Conservation (phyloP, 2,888 invertebrate genomes). For the Isotomurus palustris region DNA sequence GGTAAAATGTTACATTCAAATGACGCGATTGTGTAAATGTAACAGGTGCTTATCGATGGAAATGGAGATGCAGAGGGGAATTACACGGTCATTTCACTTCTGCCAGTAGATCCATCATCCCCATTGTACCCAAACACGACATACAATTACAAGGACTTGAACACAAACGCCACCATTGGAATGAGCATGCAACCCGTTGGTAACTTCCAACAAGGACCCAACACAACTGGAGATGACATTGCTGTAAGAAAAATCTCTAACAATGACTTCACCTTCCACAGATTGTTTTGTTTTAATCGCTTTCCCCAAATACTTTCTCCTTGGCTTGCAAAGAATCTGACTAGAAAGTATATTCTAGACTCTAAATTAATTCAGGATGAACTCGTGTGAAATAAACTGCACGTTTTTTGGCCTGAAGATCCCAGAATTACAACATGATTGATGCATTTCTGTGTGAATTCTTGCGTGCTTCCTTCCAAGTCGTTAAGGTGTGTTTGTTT, state of each 20-base stretch:
- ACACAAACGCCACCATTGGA: conserved; percentile 45
- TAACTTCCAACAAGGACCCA: conserved; percentile 57
- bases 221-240: conserved; percentile 2
- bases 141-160: conserved; percentile 20
- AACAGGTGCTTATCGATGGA: conserved; percentile 73
- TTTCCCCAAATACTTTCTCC: too few relatives aligned
- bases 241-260: too few relatives aligned
- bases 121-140: not conserved
- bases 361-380: too few relatives aligned
- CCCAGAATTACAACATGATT: conserved; percentile 24
- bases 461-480: too few relatives aligned
- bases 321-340: too few relatives aligned
- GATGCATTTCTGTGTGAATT: too few relatives aligned
- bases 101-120: conserved; percentile 54
- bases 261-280: too few relatives aligned
- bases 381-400: not conserved
- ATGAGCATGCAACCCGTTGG: conserved; percentile 75
- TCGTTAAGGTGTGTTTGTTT: not conserved
- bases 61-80: conserved; percentile 90
- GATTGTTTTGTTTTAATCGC: too few relatives aligned
- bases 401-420: not conserved
- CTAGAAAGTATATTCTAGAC: too few relatives aligned
- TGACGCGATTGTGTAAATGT: not conserved
- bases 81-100: conserved; percentile 76
- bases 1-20: too few relatives aligned